These are phyloP conservation scores for Calliphora vicina DNA, from an alignment of 1,140 invertebrate species.

Conservation along the genomic window DNA sequence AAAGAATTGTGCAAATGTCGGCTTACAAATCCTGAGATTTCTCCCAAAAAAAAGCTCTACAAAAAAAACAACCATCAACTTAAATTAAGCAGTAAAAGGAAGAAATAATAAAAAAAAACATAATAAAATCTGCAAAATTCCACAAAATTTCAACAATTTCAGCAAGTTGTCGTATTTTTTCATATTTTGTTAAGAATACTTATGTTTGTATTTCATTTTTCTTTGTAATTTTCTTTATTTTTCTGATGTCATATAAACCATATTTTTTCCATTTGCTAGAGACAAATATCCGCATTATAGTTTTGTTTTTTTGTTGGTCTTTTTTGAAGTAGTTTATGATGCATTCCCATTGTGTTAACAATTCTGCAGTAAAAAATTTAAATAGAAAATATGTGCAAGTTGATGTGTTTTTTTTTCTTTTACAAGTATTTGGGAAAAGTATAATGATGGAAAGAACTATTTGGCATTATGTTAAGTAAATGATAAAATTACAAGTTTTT, in stretches of 20 bases:
- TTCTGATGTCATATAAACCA: neutral
- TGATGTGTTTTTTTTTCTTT: neutral
- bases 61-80: neutral
- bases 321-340: neutral
- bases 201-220: neutral
- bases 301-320: neutral
- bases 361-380: neutral
- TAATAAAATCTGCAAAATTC: neutral
- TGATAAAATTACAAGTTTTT: no score
- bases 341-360: neutral
- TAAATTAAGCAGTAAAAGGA: neutral
- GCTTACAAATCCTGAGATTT: neutral
- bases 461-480: no score
- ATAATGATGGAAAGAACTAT: no score
- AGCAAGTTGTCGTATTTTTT: neutral
- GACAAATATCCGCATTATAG: slow-evolving; percentile 10
- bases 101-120: neutral
- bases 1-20: neutral
- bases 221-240: neutral
- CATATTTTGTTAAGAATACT: neutral
- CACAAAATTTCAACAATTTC: neutral
- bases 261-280: neutral
- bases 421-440: no score
- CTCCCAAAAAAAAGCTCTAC: neutral
- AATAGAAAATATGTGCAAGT: neutral